Conservation (phyloP, 2,113 vertebrate genomes). For the Caranx ignobilis region DNA sequence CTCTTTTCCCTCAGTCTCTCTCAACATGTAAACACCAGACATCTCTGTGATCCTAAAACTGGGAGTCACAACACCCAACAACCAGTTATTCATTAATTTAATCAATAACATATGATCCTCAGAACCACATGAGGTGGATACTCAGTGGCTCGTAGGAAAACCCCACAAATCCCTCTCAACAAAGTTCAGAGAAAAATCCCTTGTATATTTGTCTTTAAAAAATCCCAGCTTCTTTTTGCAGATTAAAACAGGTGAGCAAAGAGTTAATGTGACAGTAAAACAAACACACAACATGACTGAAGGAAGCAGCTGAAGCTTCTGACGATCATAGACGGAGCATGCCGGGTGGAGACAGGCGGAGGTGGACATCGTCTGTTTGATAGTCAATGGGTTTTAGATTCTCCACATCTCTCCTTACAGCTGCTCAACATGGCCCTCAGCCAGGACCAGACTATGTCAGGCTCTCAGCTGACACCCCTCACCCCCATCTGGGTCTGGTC, state of each 20-base stretch:
- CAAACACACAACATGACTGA: accelerated
- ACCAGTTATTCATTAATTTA: too few species aligned
- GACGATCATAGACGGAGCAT: too few species aligned
- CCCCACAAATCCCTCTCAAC: neutral
- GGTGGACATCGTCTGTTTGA: neutral
- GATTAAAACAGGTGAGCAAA: neutral
- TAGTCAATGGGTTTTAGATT: neutral
- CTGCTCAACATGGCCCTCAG: slow-evolving; percentile 22
- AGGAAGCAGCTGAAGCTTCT: slow-evolving; percentile 12
- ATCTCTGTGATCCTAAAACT: neutral
- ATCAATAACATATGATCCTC: neutral
- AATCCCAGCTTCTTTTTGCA: too few species aligned
- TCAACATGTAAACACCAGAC: slow-evolving; percentile 5
- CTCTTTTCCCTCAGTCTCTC: neutral
- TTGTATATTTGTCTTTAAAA: too few species aligned
- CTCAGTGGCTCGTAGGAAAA: neutral
- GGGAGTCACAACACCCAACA: neutral
- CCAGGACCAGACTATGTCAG: neutral
- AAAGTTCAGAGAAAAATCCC: neutral
- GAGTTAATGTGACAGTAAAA: neutral
- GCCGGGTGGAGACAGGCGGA: neutral
- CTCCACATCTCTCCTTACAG: slow-evolving; percentile 6
- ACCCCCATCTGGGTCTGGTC: neutral
- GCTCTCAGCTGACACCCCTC: neutral
- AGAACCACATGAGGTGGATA: slow-evolving; percentile 13